Conservation (phyloP, 2,888 invertebrate species). For the Volucella zonaria region DNA sequence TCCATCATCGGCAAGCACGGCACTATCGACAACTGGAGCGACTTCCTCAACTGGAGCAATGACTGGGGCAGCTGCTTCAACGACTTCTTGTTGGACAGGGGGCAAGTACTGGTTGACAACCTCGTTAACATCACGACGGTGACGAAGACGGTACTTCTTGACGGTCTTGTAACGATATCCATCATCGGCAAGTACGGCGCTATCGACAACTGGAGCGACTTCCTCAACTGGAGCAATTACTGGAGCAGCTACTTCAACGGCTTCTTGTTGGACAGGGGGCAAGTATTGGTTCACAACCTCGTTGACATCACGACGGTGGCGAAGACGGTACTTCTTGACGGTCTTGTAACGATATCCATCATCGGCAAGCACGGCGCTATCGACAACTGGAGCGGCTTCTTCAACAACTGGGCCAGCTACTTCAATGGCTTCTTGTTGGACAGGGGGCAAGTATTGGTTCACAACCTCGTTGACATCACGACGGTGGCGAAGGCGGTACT, state of each 20-base stretch:
- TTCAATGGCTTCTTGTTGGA: slow-evolving; percentile 62
- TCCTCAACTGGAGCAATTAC: slow-evolving; percentile 36
- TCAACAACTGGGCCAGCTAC: slow-evolving; percentile 44
- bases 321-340: slow-evolving; percentile 24
- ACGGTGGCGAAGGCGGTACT: slow-evolving; percentile 65
- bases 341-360: slow-evolving; percentile 56
- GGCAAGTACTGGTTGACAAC: slow-evolving; percentile 76
- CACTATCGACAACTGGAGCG: slow-evolving; percentile 28
- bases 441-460: slow-evolving; percentile 72
- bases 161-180: slow-evolving; percentile 81
- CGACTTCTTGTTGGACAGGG: slow-evolving; percentile 66
- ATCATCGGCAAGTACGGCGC: slow-evolving; percentile 76
- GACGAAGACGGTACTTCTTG: slow-evolving; percentile 73
- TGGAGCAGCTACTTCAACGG: slow-evolving; percentile 51
- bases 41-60: slow-evolving; percentile 7
- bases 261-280: slow-evolving; percentile 69
- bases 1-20: slow-evolving; percentile 55
- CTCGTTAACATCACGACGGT: slow-evolving; percentile 78
- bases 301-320: slow-evolving; percentile 75
- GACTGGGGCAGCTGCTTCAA: slow-evolving; percentile 27
- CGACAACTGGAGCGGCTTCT: slow-evolving; percentile 28
- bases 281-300: slow-evolving; percentile 60
- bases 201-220: slow-evolving; percentile 41
- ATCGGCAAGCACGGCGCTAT: slow-evolving; percentile 37
- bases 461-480: slow-evolving; percentile 73